These are phyloP conservation scores for Procambarus clarkii DNA, from an alignment of 1,140 invertebrate genomes.

Conservation along the genomic window DNA sequence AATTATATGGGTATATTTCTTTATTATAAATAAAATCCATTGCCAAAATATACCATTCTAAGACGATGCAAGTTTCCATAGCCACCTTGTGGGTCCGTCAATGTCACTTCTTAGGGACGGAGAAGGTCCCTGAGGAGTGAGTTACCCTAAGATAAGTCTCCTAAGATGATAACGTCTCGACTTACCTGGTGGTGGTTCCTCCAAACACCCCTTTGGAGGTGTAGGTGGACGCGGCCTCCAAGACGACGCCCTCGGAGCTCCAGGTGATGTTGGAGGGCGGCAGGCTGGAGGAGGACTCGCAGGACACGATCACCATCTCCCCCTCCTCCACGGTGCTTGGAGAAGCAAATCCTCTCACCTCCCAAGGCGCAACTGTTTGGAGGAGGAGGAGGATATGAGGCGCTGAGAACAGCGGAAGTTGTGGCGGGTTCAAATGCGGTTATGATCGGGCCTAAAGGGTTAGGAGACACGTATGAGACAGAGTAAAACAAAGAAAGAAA, in stretches of 20 bases:
- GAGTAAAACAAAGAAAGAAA: neutral
- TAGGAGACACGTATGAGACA: too few species aligned
- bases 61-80: too few species aligned
- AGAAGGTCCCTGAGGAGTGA: too few species aligned
- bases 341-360: neutral
- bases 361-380: conserved; percentile 39
- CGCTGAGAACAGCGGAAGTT: too few species aligned
- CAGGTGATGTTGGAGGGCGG: conserved; percentile 57
- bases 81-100: too few species aligned
- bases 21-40: too few species aligned
- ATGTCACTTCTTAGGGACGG: too few species aligned
- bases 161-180: neutral
- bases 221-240: neutral
- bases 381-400: neutral
- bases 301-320: conserved; percentile 9
- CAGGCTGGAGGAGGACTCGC: conserved; percentile 31
- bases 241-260: conserved; percentile 15
- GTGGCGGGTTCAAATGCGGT: too few species aligned
- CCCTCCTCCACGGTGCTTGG: conserved; percentile 35
- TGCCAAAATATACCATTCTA: too few species aligned
- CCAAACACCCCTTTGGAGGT: conserved; percentile 38
- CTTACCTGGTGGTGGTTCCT: neutral
- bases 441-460: too few species aligned
- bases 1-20: too few species aligned
- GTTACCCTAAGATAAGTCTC: too few species aligned